Conservation (phyloP, 1,140 invertebrate genomes). For the Microplitis mediator region DNA sequence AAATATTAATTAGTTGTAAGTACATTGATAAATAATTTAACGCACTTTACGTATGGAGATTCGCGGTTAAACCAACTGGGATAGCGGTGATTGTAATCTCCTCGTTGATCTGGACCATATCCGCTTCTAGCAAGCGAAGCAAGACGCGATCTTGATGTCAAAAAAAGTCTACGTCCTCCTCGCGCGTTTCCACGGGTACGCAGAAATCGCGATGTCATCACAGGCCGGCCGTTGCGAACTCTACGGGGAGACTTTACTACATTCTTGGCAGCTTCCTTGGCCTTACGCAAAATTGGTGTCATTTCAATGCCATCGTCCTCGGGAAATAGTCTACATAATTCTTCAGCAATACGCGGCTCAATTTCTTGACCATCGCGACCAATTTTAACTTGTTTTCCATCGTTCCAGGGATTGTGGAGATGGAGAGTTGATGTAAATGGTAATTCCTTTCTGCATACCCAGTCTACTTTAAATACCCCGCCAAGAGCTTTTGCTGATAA, state of each 20-base stretch:
- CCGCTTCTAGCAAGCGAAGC: slow-evolving; percentile 57
- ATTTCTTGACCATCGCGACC: slow-evolving; percentile 98
- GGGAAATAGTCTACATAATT: slow-evolving; percentile 92
- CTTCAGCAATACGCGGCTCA: slow-evolving; percentile 92
- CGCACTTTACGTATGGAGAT: slow-evolving; percentile 53
- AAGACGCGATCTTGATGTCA: slow-evolving; percentile 58
- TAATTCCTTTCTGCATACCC: slow-evolving; percentile 94
- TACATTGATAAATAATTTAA: slow-evolving; percentile 11
- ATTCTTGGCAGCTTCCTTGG: slow-evolving; percentile 79
- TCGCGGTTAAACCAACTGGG: slow-evolving; percentile 55
- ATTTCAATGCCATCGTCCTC: slow-evolving; percentile 92
- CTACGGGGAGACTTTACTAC: slow-evolving; percentile 58
- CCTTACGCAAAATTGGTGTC: slow-evolving; percentile 85
- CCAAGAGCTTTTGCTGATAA: slow-evolving; percentile 90
- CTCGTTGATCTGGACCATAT: slow-evolving; percentile 50
- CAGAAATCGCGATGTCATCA: slow-evolving; percentile 61
- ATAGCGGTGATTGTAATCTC: slow-evolving; percentile 55
- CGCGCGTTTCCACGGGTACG: slow-evolving; percentile 58
- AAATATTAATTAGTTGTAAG: background rate
- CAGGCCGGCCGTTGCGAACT: slow-evolving; percentile 61
- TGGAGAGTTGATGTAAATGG: slow-evolving; percentile 91
- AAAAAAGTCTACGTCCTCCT: slow-evolving; percentile 56
- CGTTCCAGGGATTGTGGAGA: slow-evolving; percentile 97
- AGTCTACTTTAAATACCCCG: slow-evolving; percentile 95
- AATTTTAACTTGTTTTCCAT: slow-evolving; percentile 98